Evolutionary conservation across 2,113 vertebrate species (phyloP).

Genomic region (Aphyosemion australe): DNA sequence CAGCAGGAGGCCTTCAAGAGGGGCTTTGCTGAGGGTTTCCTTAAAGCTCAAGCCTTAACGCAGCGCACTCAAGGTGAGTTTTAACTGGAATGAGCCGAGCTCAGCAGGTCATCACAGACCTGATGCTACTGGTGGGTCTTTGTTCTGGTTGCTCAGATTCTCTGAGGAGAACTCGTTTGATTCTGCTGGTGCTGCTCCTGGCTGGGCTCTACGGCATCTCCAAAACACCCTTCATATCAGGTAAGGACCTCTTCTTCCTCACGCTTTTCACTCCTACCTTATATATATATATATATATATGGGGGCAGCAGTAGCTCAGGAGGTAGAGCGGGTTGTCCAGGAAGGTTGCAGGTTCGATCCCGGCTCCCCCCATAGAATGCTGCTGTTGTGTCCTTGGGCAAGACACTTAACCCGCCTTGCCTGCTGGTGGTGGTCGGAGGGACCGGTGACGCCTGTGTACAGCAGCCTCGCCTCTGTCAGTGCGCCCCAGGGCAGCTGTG

Average conservation of each 20-base stretch:
- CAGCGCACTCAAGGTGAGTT: conserved; percentile 89
- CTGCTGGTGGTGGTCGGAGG: no score
- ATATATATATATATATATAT: no score
- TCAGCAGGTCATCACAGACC: not conserved
- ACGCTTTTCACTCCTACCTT: not conserved
- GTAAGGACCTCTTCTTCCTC: conserved; percentile 76
- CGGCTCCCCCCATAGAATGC: no score
- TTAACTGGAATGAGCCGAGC: not conserved
- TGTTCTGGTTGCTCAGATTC: conserved; percentile 81
- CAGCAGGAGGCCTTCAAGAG: conserved; percentile 96
- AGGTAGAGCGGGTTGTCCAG: no score
- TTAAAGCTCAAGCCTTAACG: conserved; percentile 91
- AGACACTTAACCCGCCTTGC: no score
- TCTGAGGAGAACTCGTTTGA: conserved; percentile 88
- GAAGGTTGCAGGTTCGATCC: no score
- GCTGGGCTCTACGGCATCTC: conserved; percentile 89
- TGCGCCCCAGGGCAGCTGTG: no score
- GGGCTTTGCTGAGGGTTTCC: conserved; percentile 95
- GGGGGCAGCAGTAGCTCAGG: no score
- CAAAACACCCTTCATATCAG: conserved; percentile 94
- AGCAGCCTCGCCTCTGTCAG: no score
- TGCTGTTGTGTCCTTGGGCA: no score
- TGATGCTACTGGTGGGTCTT: not conserved
- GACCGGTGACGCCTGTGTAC: no score
- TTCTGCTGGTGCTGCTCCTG: conserved; percentile 85